Evolutionary conservation across 2,797 vertebrate species (phyloP).

Genomic region (Etheostoma perlongum): DNA sequence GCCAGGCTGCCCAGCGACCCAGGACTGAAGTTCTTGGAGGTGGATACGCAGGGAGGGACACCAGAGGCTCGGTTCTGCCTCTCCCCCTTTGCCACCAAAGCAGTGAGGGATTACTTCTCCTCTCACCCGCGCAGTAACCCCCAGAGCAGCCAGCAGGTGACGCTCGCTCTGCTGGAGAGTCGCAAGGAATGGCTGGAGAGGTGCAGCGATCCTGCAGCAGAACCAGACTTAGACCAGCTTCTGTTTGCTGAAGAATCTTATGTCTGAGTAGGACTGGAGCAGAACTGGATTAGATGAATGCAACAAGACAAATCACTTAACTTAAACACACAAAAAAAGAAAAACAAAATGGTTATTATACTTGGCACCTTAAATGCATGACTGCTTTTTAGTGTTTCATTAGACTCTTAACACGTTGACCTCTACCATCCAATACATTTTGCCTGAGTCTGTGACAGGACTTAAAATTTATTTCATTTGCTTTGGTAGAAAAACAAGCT

Average conservation of each 20-base stretch:
- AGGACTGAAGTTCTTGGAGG: conserved; percentile 65
- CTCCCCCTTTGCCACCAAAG: conserved; percentile 75
- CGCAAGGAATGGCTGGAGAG: conserved; percentile 81
- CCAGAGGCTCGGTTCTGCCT: conserved; percentile 71
- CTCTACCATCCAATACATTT: not conserved
- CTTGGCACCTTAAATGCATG: not conserved
- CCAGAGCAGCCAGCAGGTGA: conserved; percentile 80
- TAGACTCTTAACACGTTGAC: not conserved
- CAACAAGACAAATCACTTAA: not conserved
- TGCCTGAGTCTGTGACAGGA: not conserved
- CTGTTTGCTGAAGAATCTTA: conserved; percentile 88
- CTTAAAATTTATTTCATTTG: not conserved
- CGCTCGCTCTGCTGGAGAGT: conserved; percentile 76
- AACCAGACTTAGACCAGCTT: conserved; percentile 86
- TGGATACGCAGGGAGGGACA: conserved; percentile 34
- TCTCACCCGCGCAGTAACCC: conserved; percentile 68
- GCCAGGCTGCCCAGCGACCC: conserved; percentile 66
- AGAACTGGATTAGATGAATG: not conserved
- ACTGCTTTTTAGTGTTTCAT: not conserved
- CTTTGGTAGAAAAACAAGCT: not conserved
- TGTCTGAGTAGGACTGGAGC: conserved; percentile 67
- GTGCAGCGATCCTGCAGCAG: conserved; percentile 83
- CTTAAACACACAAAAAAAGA: too few relatives aligned
- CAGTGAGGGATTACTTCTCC: conserved; percentile 78
- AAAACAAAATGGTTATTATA: too few relatives aligned